These are phyloP conservation scores for Lycodopsis pacificus DNA, from an alignment of 2,797 vertebrate genomes.

Conservation along the genomic window DNA sequence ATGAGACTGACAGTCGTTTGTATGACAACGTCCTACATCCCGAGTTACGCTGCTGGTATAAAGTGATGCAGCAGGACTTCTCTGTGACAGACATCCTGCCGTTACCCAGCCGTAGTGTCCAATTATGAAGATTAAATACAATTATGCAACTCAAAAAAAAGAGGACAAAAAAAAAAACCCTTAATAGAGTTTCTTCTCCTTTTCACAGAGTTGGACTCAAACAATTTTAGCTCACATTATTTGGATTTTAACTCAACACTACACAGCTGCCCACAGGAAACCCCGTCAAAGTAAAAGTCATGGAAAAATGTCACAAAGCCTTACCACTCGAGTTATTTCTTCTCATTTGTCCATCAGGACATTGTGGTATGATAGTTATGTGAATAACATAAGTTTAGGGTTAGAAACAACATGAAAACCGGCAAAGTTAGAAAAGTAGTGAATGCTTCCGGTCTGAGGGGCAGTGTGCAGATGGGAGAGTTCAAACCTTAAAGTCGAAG, in stretches of 20 bases:
- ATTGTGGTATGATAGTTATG: neutral
- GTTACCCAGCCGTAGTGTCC: constrained; percentile 11
- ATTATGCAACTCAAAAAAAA: neutral
- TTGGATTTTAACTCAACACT: neutral
- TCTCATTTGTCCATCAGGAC: neutral
- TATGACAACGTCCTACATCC: constrained; percentile 8
- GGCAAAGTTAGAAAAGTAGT: neutral
- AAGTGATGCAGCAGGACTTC: constrained; percentile 3
- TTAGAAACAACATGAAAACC: neutral
- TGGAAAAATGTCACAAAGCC: neutral
- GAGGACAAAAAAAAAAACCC: neutral
- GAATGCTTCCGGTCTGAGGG: neutral
- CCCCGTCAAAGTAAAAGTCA: neutral
- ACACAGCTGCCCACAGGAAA: neutral
- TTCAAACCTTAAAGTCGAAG: neutral
- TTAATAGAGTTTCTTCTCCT: neutral
- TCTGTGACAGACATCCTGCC: neutral
- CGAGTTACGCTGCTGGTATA: constrained; percentile 7
- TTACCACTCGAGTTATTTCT: too few species aligned
- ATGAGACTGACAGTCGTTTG: constrained; percentile 1
- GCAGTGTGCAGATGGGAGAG: neutral
- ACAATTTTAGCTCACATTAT: neutral
- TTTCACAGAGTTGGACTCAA: neutral
- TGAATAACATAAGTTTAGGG: neutral
- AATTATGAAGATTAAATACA: neutral